phyloP scores from a whole-genome alignment of 2,888 invertebrate species.

The Eumerus sabulonum region DNA sequence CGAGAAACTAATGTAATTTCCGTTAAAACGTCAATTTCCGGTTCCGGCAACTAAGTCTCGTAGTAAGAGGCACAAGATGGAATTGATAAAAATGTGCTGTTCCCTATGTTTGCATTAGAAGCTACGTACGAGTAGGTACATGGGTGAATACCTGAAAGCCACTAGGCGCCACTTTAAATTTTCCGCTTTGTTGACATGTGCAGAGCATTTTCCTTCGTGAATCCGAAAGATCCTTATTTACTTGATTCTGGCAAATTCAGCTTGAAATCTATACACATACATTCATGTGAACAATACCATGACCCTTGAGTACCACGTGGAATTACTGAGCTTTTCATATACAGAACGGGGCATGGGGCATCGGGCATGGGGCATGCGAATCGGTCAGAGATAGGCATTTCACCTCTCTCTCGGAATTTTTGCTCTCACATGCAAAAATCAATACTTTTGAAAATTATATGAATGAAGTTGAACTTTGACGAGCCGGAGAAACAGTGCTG shows the following conservation, averaged over 20 bases:
- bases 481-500: conserved; percentile 31
- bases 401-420: conserved; percentile 44
- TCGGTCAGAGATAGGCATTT: too few species aligned
- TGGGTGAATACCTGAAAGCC: conserved; percentile 23
- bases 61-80: not conserved
- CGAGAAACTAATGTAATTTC: conserved; percentile 35
- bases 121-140: too few species aligned
- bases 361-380: not conserved
- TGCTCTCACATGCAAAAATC: conserved; percentile 47
- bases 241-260: conserved; percentile 6
- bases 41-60: conserved; percentile 18
- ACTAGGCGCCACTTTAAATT: conserved; percentile 21
- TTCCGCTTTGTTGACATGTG: conserved; percentile 39
- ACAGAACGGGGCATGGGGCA: conserved; percentile 9
- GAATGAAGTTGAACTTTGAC: conserved; percentile 63
- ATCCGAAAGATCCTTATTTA: conserved; percentile 26
- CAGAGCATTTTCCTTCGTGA: conserved; percentile 12
- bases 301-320: conserved; percentile 59
- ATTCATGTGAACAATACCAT: conserved; percentile 24
- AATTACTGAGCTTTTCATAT: conserved; percentile 45
- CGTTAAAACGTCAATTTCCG: conserved; percentile 48
- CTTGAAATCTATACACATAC: conserved; percentile 22
- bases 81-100: too few species aligned
- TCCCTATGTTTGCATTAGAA: too few species aligned
- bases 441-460: conserved; percentile 63